A percentile compares a stretch with the other conserved stretches of the same genome.
phyloP scores from a whole-genome alignment of 2,113 vertebrate genomes.

The Mesembrinibis cayennensis region DNA sequence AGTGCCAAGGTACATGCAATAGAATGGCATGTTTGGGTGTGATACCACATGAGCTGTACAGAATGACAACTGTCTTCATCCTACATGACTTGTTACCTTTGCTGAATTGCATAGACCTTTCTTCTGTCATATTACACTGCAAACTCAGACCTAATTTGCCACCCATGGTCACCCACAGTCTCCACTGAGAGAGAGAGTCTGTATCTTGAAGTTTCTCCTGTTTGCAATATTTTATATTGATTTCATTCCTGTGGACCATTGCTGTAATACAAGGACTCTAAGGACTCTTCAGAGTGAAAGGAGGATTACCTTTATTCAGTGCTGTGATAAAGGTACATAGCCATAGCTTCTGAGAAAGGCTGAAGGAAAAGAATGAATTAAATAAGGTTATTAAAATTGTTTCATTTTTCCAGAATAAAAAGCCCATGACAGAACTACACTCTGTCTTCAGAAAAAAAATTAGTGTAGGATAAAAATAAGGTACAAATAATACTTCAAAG shows the following conservation, averaged over 20 bases:
- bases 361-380: neutral
- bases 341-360: neutral
- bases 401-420: neutral
- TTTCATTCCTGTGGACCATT: neutral
- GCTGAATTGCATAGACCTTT: neutral
- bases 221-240: neutral
- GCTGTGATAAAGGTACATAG: neutral
- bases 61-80: neutral
- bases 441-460: neutral
- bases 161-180: neutral
- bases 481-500: neutral
- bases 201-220: neutral
- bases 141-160: neutral
- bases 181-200: neutral
- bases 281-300: neutral
- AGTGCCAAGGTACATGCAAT: neutral
- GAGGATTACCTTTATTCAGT: neutral
- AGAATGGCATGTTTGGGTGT: neutral
- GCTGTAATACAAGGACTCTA: neutral
- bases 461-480: neutral
- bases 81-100: neutral
- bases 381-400: neutral
- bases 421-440: neutral
- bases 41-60: neutral
- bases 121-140: neutral